These are phyloP conservation scores for Diabrotica balteata DNA, from an alignment of 2,888 invertebrate genomes.

Conservation along the genomic window DNA sequence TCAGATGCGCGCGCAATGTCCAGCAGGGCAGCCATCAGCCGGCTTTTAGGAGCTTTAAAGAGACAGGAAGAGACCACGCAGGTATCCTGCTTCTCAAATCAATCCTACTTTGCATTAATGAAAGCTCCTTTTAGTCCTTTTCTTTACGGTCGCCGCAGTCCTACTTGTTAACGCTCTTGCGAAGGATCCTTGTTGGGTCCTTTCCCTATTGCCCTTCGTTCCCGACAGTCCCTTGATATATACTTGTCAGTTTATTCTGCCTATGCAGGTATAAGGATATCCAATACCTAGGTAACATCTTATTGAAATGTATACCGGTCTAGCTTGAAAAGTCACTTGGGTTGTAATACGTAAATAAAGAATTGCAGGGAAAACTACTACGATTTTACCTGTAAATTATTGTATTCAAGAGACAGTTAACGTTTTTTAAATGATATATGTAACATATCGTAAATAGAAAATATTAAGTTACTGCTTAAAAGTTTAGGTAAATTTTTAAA, in stretches of 20 bases:
- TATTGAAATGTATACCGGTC: too few relatives aligned
- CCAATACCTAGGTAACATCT: background rate
- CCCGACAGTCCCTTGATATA: constrained; percentile 17
- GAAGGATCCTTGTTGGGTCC: constrained; percentile 28
- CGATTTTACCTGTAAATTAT: too few relatives aligned
- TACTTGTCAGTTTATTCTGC: constrained; percentile 24
- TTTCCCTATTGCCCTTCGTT: constrained; percentile 21
- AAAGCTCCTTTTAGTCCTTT: constrained; percentile 47
- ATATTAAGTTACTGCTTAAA: too few relatives aligned
- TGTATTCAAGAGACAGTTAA: too few relatives aligned
- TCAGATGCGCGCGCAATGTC: constrained; percentile 61
- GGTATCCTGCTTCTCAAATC: constrained; percentile 43
- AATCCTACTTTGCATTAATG: constrained; percentile 54
- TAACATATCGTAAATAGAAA: too few relatives aligned
- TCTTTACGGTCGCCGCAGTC: constrained; percentile 48
- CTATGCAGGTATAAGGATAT: constrained; percentile 15
- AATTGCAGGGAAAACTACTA: too few relatives aligned
- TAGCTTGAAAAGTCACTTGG: too few relatives aligned
- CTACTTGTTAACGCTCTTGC: constrained; percentile 44
- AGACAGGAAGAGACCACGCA: constrained; percentile 35
- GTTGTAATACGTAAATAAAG: too few relatives aligned
- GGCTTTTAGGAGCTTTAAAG: constrained; percentile 41
- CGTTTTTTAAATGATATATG: too few relatives aligned
- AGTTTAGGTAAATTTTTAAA: too few relatives aligned
- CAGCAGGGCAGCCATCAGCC: constrained; percentile 39